phyloP scores from a whole-genome alignment of 1,140 invertebrate species.

The Drosophila micromelanica region DNA sequence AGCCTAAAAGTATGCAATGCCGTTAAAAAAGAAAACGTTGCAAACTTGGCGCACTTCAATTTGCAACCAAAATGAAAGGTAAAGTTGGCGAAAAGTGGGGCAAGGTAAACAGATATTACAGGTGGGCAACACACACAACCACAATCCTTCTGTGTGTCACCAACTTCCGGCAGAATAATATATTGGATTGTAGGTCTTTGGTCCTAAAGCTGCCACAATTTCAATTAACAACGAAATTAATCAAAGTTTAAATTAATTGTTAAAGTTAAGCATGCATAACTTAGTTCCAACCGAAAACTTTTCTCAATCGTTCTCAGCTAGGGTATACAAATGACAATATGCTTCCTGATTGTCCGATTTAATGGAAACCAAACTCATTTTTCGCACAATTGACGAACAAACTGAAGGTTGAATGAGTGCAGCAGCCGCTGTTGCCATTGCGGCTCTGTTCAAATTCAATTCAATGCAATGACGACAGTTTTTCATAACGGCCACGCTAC shows the following conservation, averaged over 20 bases:
- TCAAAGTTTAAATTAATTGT: conserved; percentile 4
- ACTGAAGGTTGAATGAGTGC: conserved; percentile 64
- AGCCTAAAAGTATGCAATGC: conserved; percentile 16
- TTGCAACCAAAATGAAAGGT: conserved; percentile 1
- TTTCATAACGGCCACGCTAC: conserved; percentile 35
- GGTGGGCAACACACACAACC: conserved; percentile 18
- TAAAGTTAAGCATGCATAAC: not conserved
- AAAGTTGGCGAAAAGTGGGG: conserved; percentile 47
- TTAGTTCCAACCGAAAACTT: not conserved
- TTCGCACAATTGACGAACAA: conserved; percentile 47
- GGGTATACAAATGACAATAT: not conserved
- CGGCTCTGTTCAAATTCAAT: conserved; percentile 42
- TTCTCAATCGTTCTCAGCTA: not conserved
- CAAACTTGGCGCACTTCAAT: not conserved
- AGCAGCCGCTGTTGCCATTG: conserved; percentile 24
- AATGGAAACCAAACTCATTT: conserved; percentile 18
- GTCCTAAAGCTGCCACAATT: conserved; percentile 37
- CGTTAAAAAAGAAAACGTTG: not conserved
- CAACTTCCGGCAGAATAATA: conserved; percentile 2
- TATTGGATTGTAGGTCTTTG: not conserved
- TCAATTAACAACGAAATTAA: conserved; percentile 65
- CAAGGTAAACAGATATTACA: conserved; percentile 40
- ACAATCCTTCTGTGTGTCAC: not conserved
- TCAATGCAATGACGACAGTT: conserved; percentile 43
- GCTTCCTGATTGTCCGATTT: not conserved